A percentile compares a stretch with the other conserved stretches of the same genome.
Evolutionary conservation across 2,888 invertebrate genomes (phyloP).

Genomic region (Campoplex capitator): DNA sequence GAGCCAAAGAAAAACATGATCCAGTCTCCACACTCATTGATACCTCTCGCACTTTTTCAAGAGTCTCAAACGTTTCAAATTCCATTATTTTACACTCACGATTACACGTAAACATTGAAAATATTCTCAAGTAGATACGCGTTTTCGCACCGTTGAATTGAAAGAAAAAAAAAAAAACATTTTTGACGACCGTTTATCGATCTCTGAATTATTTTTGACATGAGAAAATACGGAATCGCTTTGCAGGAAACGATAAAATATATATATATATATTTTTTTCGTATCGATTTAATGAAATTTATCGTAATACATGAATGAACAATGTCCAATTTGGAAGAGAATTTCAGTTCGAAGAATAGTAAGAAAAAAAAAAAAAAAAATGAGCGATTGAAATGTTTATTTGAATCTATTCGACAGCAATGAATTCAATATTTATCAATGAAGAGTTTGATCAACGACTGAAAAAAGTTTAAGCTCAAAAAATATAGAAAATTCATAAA

Average conservation of each 20-base stretch:
- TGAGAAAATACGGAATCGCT: not conserved
- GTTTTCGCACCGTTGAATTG: not conserved
- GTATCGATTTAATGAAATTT: too few relatives aligned
- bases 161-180: not conserved
- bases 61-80: conserved; percentile 2
- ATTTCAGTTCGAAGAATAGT: not conserved
- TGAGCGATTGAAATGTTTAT: not conserved
- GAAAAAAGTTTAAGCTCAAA: not conserved
- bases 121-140: not conserved
- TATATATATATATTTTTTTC: not conserved
- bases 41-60: conserved; percentile 2
- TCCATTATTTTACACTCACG: not conserved
- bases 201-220: not conserved
- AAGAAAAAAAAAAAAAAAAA: not conserved
- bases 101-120: conserved; percentile 3
- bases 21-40: not conserved
- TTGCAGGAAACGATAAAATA: not conserved
- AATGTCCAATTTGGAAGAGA: not conserved
- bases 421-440: not conserved
- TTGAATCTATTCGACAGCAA: not conserved
- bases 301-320: too few relatives aligned
- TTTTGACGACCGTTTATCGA: not conserved
- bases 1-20: conserved; percentile 10
- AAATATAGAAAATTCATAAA: not conserved
- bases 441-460: not conserved